Conservation (phyloP, 2,888 invertebrate genomes). For the Zaprionus obscuricornis region DNA sequence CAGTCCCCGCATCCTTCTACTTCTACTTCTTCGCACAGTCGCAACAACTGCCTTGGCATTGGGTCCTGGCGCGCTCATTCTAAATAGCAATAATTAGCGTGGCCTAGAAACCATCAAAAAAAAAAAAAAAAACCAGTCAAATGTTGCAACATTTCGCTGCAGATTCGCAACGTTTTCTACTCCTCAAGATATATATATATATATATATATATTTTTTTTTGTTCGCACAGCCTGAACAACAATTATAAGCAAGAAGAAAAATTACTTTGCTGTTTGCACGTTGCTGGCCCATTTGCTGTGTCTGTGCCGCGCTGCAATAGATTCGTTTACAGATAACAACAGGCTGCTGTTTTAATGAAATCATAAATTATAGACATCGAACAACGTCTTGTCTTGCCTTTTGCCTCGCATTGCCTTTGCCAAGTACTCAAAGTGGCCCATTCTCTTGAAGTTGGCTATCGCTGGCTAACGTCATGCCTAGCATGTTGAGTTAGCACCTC, state of each 20-base stretch:
- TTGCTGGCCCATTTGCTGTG: slow-evolving; percentile 70
- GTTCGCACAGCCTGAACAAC: slow-evolving; percentile 58
- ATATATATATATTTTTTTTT: too few species aligned
- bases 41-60: slow-evolving; percentile 35
- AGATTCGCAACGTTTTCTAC: slow-evolving; percentile 46
- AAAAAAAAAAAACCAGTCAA: slow-evolving; percentile 48
- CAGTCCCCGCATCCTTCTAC: neutral
- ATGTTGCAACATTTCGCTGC: slow-evolving; percentile 45
- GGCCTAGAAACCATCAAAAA: slow-evolving; percentile 76
- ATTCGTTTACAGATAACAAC: slow-evolving; percentile 81
- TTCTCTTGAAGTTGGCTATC: slow-evolving; percentile 44
- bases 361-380: slow-evolving; percentile 81
- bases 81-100: slow-evolving; percentile 79
- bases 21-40: neutral
- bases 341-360: slow-evolving; percentile 82
- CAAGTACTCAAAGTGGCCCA: slow-evolving; percentile 8
- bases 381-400: slow-evolving; percentile 14
- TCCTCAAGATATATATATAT: too few species aligned
- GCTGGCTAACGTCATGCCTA: slow-evolving; percentile 61
- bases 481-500: slow-evolving; percentile 77
- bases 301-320: slow-evolving; percentile 61
- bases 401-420: slow-evolving; percentile 5
- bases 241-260: slow-evolving; percentile 74
- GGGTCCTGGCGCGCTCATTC: slow-evolving; percentile 64
- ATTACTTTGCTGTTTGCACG: slow-evolving; percentile 79